These are phyloP conservation scores for Drosophila siamana DNA, from an alignment of 2,888 invertebrate genomes.

Conservation along the genomic window DNA sequence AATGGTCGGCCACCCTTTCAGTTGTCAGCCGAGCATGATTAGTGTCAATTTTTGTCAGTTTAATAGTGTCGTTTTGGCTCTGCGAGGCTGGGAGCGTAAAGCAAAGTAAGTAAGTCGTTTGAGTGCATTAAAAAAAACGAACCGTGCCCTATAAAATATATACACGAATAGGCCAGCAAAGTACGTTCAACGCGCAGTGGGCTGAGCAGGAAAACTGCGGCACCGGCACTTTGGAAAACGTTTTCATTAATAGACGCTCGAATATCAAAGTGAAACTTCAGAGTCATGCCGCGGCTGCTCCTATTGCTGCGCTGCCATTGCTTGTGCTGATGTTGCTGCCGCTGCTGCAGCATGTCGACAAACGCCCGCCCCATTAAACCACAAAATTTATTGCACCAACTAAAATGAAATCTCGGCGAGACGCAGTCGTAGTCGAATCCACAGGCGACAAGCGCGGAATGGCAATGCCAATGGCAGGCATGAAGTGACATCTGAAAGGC, in stretches of 20 bases:
- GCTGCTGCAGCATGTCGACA: conserved; percentile 59
- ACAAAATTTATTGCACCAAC: conserved; percentile 84
- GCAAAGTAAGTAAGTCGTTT: conserved; percentile 54
- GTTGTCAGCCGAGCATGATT: conserved; percentile 72
- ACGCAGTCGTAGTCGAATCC: conserved; percentile 30
- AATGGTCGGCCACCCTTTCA: conserved; percentile 70
- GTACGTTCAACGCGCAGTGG: conserved; percentile 8
- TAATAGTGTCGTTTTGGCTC: conserved; percentile 66
- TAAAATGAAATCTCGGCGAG: conserved; percentile 80
- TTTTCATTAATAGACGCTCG: conserved; percentile 80
- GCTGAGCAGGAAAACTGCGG: conserved; percentile 37
- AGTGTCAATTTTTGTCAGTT: conserved; percentile 80
- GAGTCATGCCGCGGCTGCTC: conserved; percentile 64
- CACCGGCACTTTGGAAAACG: conserved; percentile 52
- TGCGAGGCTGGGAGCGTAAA: conserved; percentile 14
- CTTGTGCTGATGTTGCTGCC: conserved; percentile 22
- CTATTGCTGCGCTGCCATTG: conserved; percentile 11
- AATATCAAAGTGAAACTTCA: conserved; percentile 79
- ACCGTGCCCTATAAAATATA: conserved; percentile 35
- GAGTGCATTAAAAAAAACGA: conserved; percentile 66
- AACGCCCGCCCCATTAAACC: conserved; percentile 84
- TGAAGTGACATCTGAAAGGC: conserved; percentile 66
- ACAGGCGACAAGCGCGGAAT: conserved; percentile 41
- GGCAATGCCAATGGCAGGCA: conserved; percentile 62
- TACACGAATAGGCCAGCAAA: conserved; percentile 23